Evolutionary conservation across 2,797 vertebrate genomes (phyloP).

Genomic region (Limnodromus scolopaceus): DNA sequence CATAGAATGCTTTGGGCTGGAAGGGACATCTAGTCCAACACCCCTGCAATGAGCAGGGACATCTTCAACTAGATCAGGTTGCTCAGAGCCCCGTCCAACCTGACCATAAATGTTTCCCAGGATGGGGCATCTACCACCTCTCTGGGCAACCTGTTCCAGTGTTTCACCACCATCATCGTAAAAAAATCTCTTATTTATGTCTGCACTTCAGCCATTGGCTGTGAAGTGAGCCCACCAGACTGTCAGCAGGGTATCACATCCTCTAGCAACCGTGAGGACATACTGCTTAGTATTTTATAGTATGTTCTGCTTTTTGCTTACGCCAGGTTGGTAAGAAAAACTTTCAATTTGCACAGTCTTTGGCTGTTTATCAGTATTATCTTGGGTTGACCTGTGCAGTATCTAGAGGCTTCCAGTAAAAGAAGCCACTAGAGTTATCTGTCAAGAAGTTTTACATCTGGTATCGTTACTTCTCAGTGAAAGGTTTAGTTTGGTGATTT

Average conservation of each 20-base stretch:
- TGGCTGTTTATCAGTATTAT: background rate
- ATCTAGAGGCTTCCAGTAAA: background rate
- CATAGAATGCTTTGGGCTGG: background rate
- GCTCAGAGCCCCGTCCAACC: background rate
- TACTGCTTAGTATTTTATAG: background rate
- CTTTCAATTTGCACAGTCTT: background rate
- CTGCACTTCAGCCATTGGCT: background rate
- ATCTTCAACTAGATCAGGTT: background rate
- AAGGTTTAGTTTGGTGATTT: background rate
- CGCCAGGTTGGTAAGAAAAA: background rate
- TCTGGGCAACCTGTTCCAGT: background rate
- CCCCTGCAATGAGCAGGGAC: background rate
- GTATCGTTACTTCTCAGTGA: background rate
- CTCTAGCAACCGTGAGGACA: background rate
- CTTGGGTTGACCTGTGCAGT: background rate
- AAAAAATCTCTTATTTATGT: background rate
- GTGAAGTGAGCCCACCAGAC: background rate
- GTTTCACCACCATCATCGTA: background rate
- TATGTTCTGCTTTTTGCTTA: background rate
- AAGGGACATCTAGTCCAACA: background rate
- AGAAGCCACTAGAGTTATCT: background rate
- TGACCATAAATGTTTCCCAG: background rate
- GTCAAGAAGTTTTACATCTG: background rate
- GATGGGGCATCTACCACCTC: background rate
- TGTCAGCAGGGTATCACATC: background rate